phyloP scores from a whole-genome alignment of 2,888 invertebrate genomes.

The Arenicola marina region DNA sequence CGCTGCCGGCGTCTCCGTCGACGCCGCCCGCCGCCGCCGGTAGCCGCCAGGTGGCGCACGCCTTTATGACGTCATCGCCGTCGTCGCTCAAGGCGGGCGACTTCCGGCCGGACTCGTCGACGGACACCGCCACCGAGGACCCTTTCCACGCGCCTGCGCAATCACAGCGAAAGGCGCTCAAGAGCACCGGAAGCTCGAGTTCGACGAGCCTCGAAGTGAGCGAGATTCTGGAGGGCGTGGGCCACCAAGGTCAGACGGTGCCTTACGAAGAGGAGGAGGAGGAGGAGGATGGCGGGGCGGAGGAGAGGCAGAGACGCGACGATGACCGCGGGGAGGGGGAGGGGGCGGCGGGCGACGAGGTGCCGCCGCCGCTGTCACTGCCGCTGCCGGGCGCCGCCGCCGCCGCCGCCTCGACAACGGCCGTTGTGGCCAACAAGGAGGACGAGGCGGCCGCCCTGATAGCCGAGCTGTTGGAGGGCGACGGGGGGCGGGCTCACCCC shows the following conservation, averaged over 20 bases:
- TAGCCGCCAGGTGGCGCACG: too few species aligned
- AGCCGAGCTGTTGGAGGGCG: too few species aligned
- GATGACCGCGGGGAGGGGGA: neutral
- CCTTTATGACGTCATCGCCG: slow-evolving; percentile 10
- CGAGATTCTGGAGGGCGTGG: slow-evolving; percentile 71
- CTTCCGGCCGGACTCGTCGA: slow-evolving; percentile 1
- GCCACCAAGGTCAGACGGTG: neutral
- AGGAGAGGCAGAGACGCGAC: neutral
- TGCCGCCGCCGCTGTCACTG: too few species aligned
- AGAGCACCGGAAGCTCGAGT: slow-evolving; percentile 72
- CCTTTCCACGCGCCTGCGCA: neutral
- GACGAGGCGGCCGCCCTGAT: too few species aligned
- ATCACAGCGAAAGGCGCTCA: neutral
- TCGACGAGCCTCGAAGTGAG: slow-evolving; percentile 81
- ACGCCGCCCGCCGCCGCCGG: neutral
- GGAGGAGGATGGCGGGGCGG: too few species aligned
- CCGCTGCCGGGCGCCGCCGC: too few species aligned
- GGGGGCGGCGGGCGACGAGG: too few species aligned
- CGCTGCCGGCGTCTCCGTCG: neutral
- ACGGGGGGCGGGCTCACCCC: too few species aligned
- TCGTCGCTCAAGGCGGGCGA: neutral
- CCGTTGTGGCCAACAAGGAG: too few species aligned
- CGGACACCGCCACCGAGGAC: neutral
- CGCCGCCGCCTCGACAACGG: too few species aligned
- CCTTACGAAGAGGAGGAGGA: neutral